A percentile compares a stretch with the other conserved stretches of the same genome.
Conservation (phyloP, 1,140 invertebrate genomes). For the Babylonia areolata region DNA sequence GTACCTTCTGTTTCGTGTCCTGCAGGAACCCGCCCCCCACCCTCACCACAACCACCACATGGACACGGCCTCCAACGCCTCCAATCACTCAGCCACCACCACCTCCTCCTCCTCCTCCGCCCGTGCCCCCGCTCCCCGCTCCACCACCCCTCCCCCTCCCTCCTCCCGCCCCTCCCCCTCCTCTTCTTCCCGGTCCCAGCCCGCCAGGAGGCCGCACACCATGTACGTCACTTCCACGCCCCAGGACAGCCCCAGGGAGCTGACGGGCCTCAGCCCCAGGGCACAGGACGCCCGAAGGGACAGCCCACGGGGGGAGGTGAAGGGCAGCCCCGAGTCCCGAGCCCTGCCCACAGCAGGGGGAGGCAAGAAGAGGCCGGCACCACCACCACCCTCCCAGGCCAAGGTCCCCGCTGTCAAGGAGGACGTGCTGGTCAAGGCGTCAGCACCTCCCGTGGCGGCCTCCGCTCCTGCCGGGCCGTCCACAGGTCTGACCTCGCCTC, state of each 20-base stretch:
- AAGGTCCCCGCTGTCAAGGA: neutral
- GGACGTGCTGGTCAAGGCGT: neutral
- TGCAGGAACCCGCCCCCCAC: no score
- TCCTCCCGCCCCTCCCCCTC: conserved; percentile 3
- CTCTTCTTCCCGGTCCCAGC: neutral
- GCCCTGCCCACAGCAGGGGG: neutral
- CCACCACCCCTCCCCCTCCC: conserved; percentile 21
- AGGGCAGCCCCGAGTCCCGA: no score
- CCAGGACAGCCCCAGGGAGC: neutral
- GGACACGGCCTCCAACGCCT: conserved; percentile 24
- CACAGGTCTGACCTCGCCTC: no score
- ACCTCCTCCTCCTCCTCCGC: neutral
- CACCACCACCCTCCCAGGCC: conserved; percentile 46
- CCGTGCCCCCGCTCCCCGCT: neutral
- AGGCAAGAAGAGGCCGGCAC: neutral
- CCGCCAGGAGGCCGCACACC: conserved; percentile 54
- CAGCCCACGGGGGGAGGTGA: no score
- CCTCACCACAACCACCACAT: neutral
- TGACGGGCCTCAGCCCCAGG: neutral
- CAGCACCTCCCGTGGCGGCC: neutral
- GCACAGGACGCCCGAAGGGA: neutral
- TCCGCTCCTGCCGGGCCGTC: neutral
- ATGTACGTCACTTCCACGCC: conserved; percentile 51
- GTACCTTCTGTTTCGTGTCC: no score
- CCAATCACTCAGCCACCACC: neutral